Evolutionary conservation across 2,797 vertebrate genomes (phyloP).

Genomic region (Scyliorhinus canicula): DNA sequence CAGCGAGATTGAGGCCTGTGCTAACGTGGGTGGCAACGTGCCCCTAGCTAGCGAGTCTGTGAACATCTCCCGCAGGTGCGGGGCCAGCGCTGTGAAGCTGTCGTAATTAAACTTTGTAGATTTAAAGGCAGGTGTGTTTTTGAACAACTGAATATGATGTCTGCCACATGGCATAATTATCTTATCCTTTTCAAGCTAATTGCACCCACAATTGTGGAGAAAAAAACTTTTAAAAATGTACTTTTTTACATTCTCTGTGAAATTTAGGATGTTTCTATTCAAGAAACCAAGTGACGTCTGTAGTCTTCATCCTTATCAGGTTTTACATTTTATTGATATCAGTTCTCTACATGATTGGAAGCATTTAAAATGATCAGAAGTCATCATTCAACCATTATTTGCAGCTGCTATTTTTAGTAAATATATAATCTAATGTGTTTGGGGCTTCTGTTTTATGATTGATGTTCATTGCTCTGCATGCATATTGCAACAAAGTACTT

Average conservation of each 20-base stretch:
- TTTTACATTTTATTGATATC: not conserved
- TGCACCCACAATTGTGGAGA: not conserved
- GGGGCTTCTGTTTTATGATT: not conserved
- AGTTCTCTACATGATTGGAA: not conserved
- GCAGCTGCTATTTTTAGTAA: slow-evolving; percentile 5
- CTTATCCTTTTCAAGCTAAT: not conserved
- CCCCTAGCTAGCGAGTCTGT: too few species aligned
- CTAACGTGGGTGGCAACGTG: too few species aligned
- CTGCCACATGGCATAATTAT: not conserved
- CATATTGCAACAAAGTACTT: not conserved
- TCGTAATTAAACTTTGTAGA: not conserved
- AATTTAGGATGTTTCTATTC: not conserved
- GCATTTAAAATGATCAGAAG: not conserved
- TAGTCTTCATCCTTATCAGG: not conserved
- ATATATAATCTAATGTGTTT: not conserved
- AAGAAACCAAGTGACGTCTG: not conserved
- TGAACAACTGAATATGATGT: not conserved
- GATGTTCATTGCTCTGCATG: not conserved
- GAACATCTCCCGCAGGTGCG: too few species aligned
- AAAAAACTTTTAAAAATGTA: not conserved
- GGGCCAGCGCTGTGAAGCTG: too few species aligned
- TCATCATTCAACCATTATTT: not conserved
- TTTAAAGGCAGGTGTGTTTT: not conserved
- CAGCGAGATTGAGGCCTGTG: too few species aligned
- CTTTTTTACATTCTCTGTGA: not conserved